These are phyloP conservation scores for Mormyrops attenuatus DNA, from an alignment of 2,797 vertebrate species.

Conservation along the genomic window DNA sequence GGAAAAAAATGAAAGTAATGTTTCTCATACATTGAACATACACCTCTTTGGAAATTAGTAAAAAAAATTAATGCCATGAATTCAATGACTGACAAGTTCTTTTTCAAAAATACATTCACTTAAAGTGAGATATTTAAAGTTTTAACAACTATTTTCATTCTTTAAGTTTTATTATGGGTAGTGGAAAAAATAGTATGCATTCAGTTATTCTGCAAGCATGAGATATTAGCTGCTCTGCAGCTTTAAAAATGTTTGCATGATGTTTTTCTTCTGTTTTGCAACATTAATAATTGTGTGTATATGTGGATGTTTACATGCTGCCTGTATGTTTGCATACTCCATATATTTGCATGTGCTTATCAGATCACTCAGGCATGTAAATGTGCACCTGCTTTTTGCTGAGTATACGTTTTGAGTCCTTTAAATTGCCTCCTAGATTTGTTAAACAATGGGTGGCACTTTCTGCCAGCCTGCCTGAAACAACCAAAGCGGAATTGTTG, in stretches of 20 bases:
- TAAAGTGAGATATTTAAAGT: not conserved
- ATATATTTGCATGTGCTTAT: slow-evolving; percentile 2
- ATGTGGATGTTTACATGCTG: not conserved
- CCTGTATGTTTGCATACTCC: slow-evolving; percentile 18
- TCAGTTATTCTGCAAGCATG: not conserved
- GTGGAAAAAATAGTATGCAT: not conserved
- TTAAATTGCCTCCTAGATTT: not conserved
- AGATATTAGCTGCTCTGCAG: not conserved
- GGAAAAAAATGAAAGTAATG: not conserved
- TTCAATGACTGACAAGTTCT: not conserved
- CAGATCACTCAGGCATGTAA: not conserved
- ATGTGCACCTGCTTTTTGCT: not conserved
- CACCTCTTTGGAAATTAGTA: not conserved
- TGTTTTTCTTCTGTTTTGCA: not conserved
- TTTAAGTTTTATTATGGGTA: not conserved
- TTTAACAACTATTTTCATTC: not conserved
- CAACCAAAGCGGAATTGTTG: slow-evolving; percentile 5
- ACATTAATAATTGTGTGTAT: not conserved
- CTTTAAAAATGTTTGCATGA: not conserved
- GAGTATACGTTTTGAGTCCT: not conserved
- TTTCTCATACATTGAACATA: not conserved
- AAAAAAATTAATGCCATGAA: not conserved
- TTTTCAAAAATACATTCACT: not conserved
- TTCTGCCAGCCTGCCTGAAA: slow-evolving; percentile 18
- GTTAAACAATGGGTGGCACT: not conserved